These are phyloP conservation scores for Sula dactylatra DNA, from an alignment of 2,113 vertebrate species.

Conservation along the genomic window DNA sequence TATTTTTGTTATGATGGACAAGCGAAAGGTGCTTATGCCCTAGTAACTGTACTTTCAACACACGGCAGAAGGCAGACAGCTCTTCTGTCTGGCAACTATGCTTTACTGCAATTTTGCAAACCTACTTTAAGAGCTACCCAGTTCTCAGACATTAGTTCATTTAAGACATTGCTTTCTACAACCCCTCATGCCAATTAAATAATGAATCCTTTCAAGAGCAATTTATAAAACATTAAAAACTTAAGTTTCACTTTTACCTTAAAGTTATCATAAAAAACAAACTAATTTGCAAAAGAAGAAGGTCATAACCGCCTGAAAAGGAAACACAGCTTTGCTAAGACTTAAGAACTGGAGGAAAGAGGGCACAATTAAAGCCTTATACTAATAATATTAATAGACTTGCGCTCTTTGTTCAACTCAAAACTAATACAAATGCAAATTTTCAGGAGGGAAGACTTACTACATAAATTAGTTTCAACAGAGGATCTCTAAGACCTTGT, in stretches of 20 bases:
- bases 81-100: neutral
- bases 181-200: slow-evolving; percentile 46
- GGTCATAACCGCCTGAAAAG: slow-evolving; percentile 58
- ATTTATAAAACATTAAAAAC: slow-evolving; percentile 64
- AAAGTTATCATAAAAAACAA: slow-evolving; percentile 63
- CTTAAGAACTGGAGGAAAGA: slow-evolving; percentile 49
- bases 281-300: slow-evolving; percentile 65
- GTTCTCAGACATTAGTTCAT: neutral
- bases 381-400: slow-evolving; percentile 72
- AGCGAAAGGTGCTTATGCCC: neutral
- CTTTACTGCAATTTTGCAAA: neutral
- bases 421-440: slow-evolving; percentile 72
- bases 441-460: slow-evolving; percentile 59
- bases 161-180: neutral
- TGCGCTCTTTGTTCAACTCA: slow-evolving; percentile 66
- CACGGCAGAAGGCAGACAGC: neutral
- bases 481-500: slow-evolving; percentile 64
- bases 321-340: slow-evolving; percentile 52
- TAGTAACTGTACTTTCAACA: neutral
- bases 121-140: neutral
- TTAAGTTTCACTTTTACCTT: slow-evolving; percentile 60
- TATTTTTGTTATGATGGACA: neutral
- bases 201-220: slow-evolving; percentile 53
- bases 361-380: slow-evolving; percentile 68
- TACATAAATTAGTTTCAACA: slow-evolving; percentile 64